Conservation (phyloP, 2,113 vertebrate species). For the Varanus salvator region DNA sequence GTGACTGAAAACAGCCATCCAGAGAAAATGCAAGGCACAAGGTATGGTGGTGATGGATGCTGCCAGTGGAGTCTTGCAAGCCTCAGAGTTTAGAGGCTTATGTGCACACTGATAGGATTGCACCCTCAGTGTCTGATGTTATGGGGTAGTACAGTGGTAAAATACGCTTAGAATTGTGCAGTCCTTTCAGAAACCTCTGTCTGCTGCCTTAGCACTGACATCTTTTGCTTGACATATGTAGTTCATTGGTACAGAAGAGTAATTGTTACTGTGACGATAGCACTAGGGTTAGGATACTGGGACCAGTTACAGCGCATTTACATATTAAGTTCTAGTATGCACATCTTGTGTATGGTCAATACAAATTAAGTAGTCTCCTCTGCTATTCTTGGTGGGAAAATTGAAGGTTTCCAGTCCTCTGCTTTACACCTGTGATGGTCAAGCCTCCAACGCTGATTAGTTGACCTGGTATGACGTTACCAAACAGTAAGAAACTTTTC, state of each 20-base stretch:
- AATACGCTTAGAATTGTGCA: neutral
- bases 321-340: neutral
- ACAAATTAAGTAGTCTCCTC: neutral
- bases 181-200: neutral
- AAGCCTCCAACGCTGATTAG: neutral
- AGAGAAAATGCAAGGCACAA: no score
- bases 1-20: no score
- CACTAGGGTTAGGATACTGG: neutral
- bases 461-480: neutral
- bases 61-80: no score
- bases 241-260: neutral
- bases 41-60: no score
- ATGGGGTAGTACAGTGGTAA: neutral
- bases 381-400: neutral
- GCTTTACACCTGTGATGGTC: neutral
- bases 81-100: no score
- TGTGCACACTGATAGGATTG: no score
- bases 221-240: neutral
- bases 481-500: neutral
- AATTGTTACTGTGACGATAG: neutral
- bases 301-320: neutral
- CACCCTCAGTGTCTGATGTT: neutral
- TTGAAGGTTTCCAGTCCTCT: neutral
- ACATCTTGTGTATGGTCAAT: neutral
- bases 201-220: neutral